phyloP scores from a whole-genome alignment of 2,113 vertebrate genomes.

The Todiramphus chloris region DNA sequence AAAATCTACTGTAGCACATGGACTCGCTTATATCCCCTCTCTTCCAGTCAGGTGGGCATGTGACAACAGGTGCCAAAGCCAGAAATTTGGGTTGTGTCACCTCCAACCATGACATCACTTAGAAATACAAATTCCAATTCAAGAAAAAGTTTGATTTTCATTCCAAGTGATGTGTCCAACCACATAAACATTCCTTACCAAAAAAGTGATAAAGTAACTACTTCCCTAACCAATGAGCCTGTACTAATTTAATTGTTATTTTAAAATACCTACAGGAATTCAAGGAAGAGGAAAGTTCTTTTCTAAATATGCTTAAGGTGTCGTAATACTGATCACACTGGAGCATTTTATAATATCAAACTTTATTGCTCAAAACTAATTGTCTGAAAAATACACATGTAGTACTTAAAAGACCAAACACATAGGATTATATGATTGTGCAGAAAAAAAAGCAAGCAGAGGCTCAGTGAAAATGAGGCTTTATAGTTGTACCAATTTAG shows the following conservation, averaged over 20 bases:
- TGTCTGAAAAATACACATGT: conserved; percentile 68
- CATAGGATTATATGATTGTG: conserved; percentile 69
- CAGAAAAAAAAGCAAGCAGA: conserved; percentile 70
- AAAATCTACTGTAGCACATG: accelerated
- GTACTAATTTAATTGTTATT: background rate
- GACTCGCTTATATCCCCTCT: background rate
- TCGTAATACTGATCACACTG: conserved; percentile 1
- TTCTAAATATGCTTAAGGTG: background rate
- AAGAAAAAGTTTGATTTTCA: background rate
- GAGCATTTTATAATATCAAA: conserved; percentile 71
- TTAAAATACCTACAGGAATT: background rate
- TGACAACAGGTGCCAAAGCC: background rate
- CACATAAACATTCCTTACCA: background rate
- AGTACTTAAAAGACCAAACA: conserved; percentile 65
- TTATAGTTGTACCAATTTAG: conserved; percentile 65
- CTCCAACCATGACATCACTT: accelerated
- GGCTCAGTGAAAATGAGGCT: conserved; percentile 66
- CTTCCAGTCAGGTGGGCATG: background rate
- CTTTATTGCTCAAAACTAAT: conserved; percentile 79
- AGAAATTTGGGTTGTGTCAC: background rate
- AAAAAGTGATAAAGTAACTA: background rate
- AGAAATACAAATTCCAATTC: background rate
- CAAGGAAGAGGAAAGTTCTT: background rate
- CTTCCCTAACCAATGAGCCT: background rate
- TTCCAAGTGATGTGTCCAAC: background rate